Evolutionary conservation across 2,888 invertebrate genomes (phyloP).

Genomic region (Callyntrura sp.): DNA sequence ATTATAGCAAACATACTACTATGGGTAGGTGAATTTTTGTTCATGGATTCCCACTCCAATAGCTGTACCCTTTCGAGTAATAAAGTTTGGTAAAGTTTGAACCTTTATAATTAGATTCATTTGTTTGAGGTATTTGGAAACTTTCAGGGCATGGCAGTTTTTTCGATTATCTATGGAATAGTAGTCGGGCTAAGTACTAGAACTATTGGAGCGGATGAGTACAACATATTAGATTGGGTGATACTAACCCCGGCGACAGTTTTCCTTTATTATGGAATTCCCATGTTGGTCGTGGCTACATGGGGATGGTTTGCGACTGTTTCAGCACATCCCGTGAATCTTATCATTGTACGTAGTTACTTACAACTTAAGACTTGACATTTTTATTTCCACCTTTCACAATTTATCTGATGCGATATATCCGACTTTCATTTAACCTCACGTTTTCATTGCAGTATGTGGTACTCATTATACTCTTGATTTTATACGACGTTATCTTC

Average conservation of each 20-base stretch:
- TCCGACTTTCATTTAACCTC: no score
- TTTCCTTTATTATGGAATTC: constrained; percentile 75
- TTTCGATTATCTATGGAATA: not conserved
- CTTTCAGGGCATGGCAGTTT: not conserved
- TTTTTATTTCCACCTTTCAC: not conserved
- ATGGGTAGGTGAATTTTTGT: constrained; percentile 50
- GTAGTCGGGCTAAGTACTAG: not conserved
- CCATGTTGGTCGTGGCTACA: constrained; percentile 69
- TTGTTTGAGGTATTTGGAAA: no score
- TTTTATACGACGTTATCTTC: constrained; percentile 60
- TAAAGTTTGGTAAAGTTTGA: no score
- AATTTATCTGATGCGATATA: no score
- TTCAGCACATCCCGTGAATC: constrained; percentile 44
- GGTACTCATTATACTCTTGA: constrained; percentile 59
- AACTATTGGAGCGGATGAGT: not conserved
- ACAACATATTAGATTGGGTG: not conserved
- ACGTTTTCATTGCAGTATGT: constrained; percentile 66
- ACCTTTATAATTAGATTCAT: no score
- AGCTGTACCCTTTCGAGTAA: no score
- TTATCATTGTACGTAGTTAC: constrained; percentile 30
- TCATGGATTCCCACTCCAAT: no score
- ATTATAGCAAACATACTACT: constrained; percentile 43
- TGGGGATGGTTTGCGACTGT: constrained; percentile 78
- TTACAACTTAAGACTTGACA: not conserved
- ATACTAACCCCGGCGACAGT: constrained; percentile 77